Evolutionary conservation across 2,888 invertebrate genomes (phyloP).

Genomic region (Thelaira solivaga): DNA sequence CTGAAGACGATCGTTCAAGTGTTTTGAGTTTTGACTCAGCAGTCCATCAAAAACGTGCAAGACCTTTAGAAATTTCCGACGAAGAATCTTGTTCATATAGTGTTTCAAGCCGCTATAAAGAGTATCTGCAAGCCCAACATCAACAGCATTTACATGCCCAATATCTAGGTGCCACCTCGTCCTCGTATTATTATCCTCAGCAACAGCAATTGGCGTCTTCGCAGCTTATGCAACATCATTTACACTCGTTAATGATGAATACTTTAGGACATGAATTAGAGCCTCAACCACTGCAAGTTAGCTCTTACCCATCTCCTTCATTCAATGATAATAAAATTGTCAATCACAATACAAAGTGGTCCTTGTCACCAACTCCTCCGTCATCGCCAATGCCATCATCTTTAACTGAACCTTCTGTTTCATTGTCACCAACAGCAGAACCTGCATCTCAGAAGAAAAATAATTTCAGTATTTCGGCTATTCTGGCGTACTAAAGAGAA

Average conservation of each 20-base stretch:
- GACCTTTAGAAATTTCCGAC: constrained; percentile 71
- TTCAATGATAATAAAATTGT: background rate
- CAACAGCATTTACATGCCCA: constrained; percentile 54
- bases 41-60: constrained; percentile 70
- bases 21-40: constrained; percentile 68
- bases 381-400: background rate
- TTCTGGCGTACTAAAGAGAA: constrained; percentile 71
- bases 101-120: constrained; percentile 40
- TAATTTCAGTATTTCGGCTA: constrained; percentile 77
- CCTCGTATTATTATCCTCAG: constrained; percentile 62
- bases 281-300: background rate
- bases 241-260: constrained; percentile 46
- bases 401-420: background rate
- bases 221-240: constrained; percentile 65
- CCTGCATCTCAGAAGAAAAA: constrained; percentile 70
- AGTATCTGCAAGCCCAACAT: constrained; percentile 47
- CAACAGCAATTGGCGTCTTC: constrained; percentile 62
- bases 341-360: background rate
- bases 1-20: constrained; percentile 72
- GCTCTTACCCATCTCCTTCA: background rate
- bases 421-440: constrained; percentile 34
- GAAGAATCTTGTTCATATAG: constrained; percentile 64
- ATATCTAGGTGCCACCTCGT: constrained; percentile 60
- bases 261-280: constrained; percentile 4
- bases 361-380: background rate